Evolutionary conservation across 2,888 invertebrate species (phyloP).

Genomic region (Galeruca laticollis): DNA sequence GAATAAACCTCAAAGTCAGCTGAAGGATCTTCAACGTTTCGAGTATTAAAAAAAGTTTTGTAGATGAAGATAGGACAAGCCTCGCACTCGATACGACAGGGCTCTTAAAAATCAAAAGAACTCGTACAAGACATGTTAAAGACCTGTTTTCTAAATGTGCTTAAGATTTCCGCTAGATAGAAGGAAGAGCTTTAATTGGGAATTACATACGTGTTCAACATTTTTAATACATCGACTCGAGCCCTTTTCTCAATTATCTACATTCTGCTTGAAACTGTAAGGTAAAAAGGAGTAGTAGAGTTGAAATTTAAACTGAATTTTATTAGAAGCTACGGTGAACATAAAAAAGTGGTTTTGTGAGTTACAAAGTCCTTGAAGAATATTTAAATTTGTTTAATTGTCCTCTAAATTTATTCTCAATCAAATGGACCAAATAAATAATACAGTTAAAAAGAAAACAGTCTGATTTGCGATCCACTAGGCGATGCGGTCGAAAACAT

Average conservation of each 20-base stretch:
- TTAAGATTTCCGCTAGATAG: constrained; percentile 4
- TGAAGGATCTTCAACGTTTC: neutral
- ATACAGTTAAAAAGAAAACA: no score
- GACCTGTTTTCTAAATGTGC: neutral
- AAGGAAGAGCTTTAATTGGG: constrained; percentile 10
- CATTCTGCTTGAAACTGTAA: neutral
- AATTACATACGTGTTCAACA: constrained; percentile 8
- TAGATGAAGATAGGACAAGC: constrained; percentile 15
- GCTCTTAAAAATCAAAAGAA: constrained; percentile 16
- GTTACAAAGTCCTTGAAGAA: no score
- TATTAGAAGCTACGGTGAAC: no score
- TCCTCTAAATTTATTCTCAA: no score
- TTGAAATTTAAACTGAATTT: neutral
- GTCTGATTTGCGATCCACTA: no score
- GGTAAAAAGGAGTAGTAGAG: neutral
- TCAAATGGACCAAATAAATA: no score
- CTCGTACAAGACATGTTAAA: constrained; percentile 5
- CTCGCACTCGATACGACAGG: constrained; percentile 2
- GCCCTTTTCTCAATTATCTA: no score
- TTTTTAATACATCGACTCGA: neutral
- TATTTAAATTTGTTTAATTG: no score
- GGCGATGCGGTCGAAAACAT: no score
- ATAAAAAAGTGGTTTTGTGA: no score
- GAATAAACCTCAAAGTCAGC: constrained; percentile 25
- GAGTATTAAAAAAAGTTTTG: neutral